Evolutionary conservation across 2,113 vertebrate species (phyloP), one percentile per base, ranked within the genome.

Genomic region (Pelobates fuscus): DNA sequence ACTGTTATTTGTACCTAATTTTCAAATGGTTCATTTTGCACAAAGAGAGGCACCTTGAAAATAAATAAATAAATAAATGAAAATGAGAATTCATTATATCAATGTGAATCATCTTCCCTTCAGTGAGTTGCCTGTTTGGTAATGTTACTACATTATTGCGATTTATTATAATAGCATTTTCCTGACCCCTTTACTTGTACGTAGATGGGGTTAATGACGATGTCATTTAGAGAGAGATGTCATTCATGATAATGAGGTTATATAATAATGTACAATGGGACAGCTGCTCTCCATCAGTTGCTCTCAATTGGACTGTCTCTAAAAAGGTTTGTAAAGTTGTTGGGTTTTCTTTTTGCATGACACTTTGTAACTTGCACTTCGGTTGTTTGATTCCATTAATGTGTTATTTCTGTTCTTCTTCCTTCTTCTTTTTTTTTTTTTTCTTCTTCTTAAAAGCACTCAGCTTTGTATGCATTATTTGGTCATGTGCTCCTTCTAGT

Each of bases 281-380:
- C 62, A 74, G 52, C 71, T 74, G 71, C 43, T 74, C 62, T 64
- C 2, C 29, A 44, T 58, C 62, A 66, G 4, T 20, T 58, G 24
- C 11, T 29, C 32, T 61, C 57, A 55, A 58, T 57, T 49, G 61
- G 24, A 23, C 26, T 74, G 62, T 26, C 62, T 62, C 66, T 30
- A 71, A 62, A 41, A 49, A 30, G 69, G 44, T 24, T 62, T 62
- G 18, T 66, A 58, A 58, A 58, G n/a, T n/a, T n/a, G n/a, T n/a
- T n/a, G n/a, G n/a, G n/a, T n/a, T 46, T 61, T 49, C 20, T 65
- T 57, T 58, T 66, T 58, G 37, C 46, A 58, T 58, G 61, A 29
- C 52, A 58, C 23, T 44, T 58, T 66, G 23, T 25, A 29, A 21
- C 49, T 37, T 57, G 11, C 32, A 2, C 24, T 30, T 74, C 17